Percentiles rank a stretch among this genome's conserved stretches.
phyloP scores from a whole-genome alignment of 1,140 invertebrate species.

The Lepidostoma basale region DNA sequence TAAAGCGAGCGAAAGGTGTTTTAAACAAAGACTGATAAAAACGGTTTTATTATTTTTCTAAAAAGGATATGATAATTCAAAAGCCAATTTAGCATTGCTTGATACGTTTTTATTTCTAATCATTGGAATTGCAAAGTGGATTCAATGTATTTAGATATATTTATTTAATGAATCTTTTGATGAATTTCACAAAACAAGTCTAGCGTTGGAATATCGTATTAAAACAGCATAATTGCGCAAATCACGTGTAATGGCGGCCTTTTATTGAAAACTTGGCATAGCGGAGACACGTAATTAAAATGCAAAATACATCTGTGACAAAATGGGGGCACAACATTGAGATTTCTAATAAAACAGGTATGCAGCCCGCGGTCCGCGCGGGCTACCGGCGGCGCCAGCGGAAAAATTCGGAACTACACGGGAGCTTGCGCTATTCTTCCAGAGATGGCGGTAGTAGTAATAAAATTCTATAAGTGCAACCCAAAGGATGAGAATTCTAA shows the following conservation, averaged over 20 bases:
- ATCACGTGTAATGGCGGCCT: constrained; percentile 1
- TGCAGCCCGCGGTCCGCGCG: neutral
- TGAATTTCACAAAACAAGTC: too few relatives aligned
- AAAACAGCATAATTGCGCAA: neutral
- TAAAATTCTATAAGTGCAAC: neutral
- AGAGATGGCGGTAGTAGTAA: constrained; percentile 8
- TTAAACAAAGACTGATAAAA: too few relatives aligned
- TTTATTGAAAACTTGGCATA: constrained; percentile 23
- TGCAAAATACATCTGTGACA: constrained; percentile 6
- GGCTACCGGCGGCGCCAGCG: neutral
- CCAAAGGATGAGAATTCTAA: too few relatives aligned
- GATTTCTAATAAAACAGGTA: constrained; percentile 13
- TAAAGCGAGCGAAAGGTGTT: too few relatives aligned
- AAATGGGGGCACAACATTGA: constrained; percentile 25
- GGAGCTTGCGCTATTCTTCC: constrained; percentile 5
- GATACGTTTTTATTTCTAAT: too few relatives aligned
- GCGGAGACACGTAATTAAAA: constrained; percentile 13
- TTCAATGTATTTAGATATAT: too few relatives aligned
- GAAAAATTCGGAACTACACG: neutral
- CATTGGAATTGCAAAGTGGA: too few relatives aligned
- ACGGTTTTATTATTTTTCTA: too few relatives aligned
- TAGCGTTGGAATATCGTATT: too few relatives aligned
- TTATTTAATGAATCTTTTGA: too few relatives aligned
- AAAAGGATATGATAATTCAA: too few relatives aligned
- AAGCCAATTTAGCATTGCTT: too few relatives aligned